Evolutionary conservation across 1,140 invertebrate genomes (phyloP).

Genomic region (Zaprionus capensis): DNA sequence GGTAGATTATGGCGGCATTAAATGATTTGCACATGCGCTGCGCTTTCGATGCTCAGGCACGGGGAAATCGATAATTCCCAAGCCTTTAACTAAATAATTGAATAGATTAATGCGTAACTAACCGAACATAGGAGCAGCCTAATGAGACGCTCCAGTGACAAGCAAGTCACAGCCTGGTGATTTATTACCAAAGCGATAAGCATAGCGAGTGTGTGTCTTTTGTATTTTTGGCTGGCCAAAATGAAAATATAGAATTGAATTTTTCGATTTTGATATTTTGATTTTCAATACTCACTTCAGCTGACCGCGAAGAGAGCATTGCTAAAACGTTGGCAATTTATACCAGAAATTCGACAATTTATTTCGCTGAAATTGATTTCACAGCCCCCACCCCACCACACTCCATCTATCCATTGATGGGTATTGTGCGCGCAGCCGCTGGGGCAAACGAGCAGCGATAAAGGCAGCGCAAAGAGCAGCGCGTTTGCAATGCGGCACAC

Average conservation of each 20-base stretch:
- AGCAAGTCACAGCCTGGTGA: slow-evolving; percentile 33
- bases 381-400: slow-evolving; percentile 9
- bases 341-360: slow-evolving; percentile 79
- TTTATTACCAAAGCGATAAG: slow-evolving; percentile 46
- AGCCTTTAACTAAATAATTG: slow-evolving; percentile 50
- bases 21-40: slow-evolving; percentile 1
- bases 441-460: slow-evolving; percentile 26
- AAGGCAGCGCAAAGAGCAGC: slow-evolving; percentile 12
- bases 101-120: slow-evolving; percentile 49
- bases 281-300: slow-evolving; percentile 20
- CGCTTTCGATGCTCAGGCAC: not conserved
- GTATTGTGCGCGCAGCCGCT: slow-evolving; percentile 29
- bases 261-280: slow-evolving; percentile 10
- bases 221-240: slow-evolving; percentile 39
- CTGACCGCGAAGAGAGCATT: slow-evolving; percentile 32
- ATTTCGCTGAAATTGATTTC: slow-evolving; percentile 76
- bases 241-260: slow-evolving; percentile 31
- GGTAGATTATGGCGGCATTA: slow-evolving; percentile 21
- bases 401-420: slow-evolving; percentile 5
- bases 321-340: slow-evolving; percentile 68
- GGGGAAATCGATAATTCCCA: slow-evolving; percentile 32
- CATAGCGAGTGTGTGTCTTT: slow-evolving; percentile 8
- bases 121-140: slow-evolving; percentile 17
- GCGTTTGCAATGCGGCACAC: slow-evolving; percentile 72
- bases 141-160: slow-evolving; percentile 57